Percentiles rank a stretch among this genome's conserved stretches.
Conservation (phyloP, 23 tunicate genomes). For the Ciona savignyi region DNA sequence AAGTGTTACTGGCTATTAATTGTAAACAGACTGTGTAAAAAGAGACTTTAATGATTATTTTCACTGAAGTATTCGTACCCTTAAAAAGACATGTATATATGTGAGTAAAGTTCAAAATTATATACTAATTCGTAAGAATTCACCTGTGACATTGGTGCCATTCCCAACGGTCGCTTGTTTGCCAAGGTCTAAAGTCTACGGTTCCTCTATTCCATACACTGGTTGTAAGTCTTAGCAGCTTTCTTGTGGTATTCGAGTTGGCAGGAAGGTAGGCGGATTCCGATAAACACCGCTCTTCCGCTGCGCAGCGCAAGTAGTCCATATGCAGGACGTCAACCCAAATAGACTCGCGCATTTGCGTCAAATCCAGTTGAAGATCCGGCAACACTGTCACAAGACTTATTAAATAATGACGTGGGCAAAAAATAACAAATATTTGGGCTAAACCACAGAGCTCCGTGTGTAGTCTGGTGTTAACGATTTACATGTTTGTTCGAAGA, state of each 20-base stretch:
- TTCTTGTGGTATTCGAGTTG: neutral
- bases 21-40: no score
- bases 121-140: neutral
- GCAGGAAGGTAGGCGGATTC: conserved; percentile 8
- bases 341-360: conserved; percentile 13
- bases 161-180: conserved; percentile 26
- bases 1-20: no score
- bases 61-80: no score
- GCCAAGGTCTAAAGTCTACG: conserved; percentile 40
- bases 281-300: conserved; percentile 23
- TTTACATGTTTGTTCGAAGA: no score
- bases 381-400: conserved; percentile 37
- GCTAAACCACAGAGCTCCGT: no score
- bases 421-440: neutral
- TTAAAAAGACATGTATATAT: no score
- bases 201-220: conserved; percentile 52
- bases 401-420: neutral
- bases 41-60: no score
- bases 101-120: no score
- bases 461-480: no score
- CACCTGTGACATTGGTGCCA: conserved; percentile 62
- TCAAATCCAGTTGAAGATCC: conserved; percentile 33
- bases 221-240: conserved; percentile 28
- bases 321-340: conserved; percentile 6
- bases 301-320: conserved; percentile 35